These are phyloP conservation scores for Ceratina calcarata DNA, from an alignment of 1,140 invertebrate species.

Conservation along the genomic window DNA sequence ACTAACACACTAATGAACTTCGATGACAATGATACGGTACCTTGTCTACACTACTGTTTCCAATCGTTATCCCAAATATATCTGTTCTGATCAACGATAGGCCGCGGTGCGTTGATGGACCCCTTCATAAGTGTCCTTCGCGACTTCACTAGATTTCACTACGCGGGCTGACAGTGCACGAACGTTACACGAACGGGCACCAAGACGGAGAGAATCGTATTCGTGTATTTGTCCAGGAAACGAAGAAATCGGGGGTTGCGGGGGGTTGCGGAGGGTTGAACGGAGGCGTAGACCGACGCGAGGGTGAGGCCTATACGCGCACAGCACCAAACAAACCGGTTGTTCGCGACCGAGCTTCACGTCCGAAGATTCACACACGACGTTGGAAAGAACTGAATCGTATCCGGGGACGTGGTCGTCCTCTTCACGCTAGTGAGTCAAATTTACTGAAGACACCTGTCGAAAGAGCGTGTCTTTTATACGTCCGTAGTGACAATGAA, in stretches of 20 bases:
- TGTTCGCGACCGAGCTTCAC: not conserved
- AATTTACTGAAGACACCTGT: slow-evolving; percentile 65
- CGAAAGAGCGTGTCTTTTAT: slow-evolving; percentile 70
- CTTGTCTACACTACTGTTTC: slow-evolving; percentile 69
- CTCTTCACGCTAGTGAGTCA: slow-evolving; percentile 17
- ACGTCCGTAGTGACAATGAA: slow-evolving; percentile 34
- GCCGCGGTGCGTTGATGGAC: slow-evolving; percentile 64
- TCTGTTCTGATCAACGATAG: slow-evolving; percentile 68
- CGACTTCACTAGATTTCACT: slow-evolving; percentile 42
- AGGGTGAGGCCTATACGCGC: not conserved
- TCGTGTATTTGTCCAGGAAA: not conserved
- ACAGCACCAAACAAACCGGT: slow-evolving; percentile 13
- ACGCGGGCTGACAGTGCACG: slow-evolving; percentile 22
- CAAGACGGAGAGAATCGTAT: not conserved
- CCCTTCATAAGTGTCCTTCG: slow-evolving; percentile 75
- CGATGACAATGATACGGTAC: slow-evolving; percentile 48
- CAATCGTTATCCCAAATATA: slow-evolving; percentile 76
- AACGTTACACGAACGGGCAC: slow-evolving; percentile 22
- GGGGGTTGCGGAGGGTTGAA: too few species aligned
- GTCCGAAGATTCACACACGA: not conserved
- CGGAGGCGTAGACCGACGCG: not conserved
- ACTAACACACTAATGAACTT: not conserved
- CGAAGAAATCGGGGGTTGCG: not conserved
- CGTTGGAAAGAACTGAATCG: not conserved
- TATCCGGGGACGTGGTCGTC: slow-evolving; percentile 3